phyloP scores from a whole-genome alignment of 2,113 vertebrate species.

The Sula dactylatra region DNA sequence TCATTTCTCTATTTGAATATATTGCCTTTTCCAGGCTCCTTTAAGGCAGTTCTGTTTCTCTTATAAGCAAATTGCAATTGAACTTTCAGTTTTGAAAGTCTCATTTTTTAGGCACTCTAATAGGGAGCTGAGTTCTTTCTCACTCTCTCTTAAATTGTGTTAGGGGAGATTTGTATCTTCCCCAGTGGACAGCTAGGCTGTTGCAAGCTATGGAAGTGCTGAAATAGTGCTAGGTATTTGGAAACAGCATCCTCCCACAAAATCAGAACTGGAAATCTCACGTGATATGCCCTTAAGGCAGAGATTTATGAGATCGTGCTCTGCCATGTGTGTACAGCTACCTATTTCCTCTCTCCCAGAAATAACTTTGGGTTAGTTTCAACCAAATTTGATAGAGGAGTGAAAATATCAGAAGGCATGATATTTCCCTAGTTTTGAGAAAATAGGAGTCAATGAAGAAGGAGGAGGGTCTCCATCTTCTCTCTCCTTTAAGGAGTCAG shows the following conservation, averaged over 20 bases:
- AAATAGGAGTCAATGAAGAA: not conserved
- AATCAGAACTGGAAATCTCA: not conserved
- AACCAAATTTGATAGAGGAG: not conserved
- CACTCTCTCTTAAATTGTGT: not conserved
- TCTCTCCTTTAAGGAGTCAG: not conserved
- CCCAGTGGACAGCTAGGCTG: not conserved
- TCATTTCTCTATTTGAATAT: slow-evolving; percentile 12
- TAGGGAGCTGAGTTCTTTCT: not conserved
- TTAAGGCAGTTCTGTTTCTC: not conserved
- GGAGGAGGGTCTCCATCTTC: not conserved
- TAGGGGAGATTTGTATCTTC: not conserved
- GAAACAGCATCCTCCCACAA: not conserved
- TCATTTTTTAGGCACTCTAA: not conserved
- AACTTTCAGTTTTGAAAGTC: not conserved
- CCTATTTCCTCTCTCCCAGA: not conserved
- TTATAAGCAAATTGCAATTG: not conserved
- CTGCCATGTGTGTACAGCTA: not conserved
- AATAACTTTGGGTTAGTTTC: not conserved
- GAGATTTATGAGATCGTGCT: not conserved
- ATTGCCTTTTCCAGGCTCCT: not conserved
- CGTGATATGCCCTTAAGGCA: not conserved
- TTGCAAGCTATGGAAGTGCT: not conserved
- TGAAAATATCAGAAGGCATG: not conserved
- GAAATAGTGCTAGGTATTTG: not conserved
- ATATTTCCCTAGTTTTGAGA: not conserved